Base-by-base conservation (phyloP, 1,140 invertebrate genomes). In the Drosophila jambulina region DNA sequence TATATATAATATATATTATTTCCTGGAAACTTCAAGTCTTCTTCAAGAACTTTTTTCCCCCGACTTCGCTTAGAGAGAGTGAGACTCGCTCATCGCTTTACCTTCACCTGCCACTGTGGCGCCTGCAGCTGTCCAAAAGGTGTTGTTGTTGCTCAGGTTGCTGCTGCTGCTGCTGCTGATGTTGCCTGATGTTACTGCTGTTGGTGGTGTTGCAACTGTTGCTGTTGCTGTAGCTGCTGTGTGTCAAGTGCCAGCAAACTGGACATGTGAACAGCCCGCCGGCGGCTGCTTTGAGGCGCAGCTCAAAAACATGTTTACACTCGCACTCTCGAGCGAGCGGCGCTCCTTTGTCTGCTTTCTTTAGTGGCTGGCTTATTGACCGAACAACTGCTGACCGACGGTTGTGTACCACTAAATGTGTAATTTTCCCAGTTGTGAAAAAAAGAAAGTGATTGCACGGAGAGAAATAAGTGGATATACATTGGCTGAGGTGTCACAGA, bases 261-360 rank as follows among this genome's bases (percentile, higher is more conserved):
- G 84, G 84, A 88, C 80, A 87, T 78, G 71, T 71, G 81, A 78
- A 78, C 85, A 75, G 19, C 69, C 49, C 57, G 51, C 80, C 80
- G 68, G 63, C 72, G 77, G 82, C 78, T 56, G 60, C 82, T 82
- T 79, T 85, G 84, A 88, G 84, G 72, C 77, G 67, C 67, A 81
- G 49, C 76, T 88, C 85, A 80, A 88, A 87, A 88, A 88, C 85
- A 88, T 88, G 84, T 88, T 88, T 88, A 77, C 84, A 87, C 71
- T 72, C 70, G 49, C 82, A 68, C 61, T 56, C 48, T 53, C 77
- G 49, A 29, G 29, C 27, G 38, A 25, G 51, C 49, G 59, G 58
- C 77, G 51, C 74, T 61, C 67, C 70, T 76, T 83, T 63, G 61
- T 75, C 56, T 71, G 78, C 85, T 88, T 88, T 88, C 84, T 87